These are phyloP conservation scores for Campaea margaritaria DNA, from an alignment of 2,888 invertebrate genomes.

Conservation along the genomic window DNA sequence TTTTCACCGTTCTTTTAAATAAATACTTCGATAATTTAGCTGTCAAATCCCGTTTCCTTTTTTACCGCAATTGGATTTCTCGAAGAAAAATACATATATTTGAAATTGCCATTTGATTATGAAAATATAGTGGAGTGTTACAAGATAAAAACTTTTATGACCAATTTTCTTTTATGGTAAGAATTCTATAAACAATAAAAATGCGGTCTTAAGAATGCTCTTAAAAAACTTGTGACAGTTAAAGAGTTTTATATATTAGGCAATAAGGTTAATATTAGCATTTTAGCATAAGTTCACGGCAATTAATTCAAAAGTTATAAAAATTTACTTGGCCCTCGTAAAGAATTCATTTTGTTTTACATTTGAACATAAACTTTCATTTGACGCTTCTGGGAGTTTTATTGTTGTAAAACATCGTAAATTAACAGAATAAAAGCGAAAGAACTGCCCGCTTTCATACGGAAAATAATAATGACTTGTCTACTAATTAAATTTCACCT, in stretches of 20 bases:
- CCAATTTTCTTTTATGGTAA: neutral
- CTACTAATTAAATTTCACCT: too few relatives aligned
- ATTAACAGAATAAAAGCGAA: slow-evolving; percentile 12
- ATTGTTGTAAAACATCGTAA: slow-evolving; percentile 25
- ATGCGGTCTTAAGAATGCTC: neutral
- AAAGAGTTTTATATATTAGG: slow-evolving; percentile 6
- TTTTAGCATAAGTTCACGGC: slow-evolving; percentile 22
- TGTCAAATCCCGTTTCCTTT: too few relatives aligned
- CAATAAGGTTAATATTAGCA: slow-evolving; percentile 5
- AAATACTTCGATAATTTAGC: too few relatives aligned
- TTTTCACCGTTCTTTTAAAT: too few relatives aligned
- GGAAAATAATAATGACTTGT: neutral
- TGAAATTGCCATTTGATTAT: too few relatives aligned
- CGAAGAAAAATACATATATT: too few relatives aligned
- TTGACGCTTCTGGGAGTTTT: slow-evolving; percentile 31
- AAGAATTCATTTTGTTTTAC: slow-evolving; percentile 33
- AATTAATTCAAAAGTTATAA: slow-evolving; percentile 30
- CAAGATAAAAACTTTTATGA: too few relatives aligned
- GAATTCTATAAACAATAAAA: neutral
- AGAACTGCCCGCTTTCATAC: slow-evolving; percentile 4
- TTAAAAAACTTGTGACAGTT: slow-evolving; percentile 5
- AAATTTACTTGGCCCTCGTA: slow-evolving; percentile 24
- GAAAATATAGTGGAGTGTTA: too few relatives aligned
- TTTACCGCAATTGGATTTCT: too few relatives aligned
- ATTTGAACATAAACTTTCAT: slow-evolving; percentile 31